Evolutionary conservation across 2,797 vertebrate species (phyloP).

Genomic region (Pagetopsis macropterus): DNA sequence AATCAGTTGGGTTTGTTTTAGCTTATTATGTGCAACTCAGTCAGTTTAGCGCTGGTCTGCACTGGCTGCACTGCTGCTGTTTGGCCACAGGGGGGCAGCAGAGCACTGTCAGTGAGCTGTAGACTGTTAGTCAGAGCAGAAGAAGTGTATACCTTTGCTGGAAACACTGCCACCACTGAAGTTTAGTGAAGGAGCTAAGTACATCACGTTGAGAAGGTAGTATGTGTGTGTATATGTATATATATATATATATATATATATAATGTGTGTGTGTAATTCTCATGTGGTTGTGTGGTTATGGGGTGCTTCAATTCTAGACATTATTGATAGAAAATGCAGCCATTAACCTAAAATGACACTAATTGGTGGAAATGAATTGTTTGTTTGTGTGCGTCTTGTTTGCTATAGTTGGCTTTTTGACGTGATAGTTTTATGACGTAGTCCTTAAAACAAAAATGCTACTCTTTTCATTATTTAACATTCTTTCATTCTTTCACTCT

Average conservation of each 20-base stretch:
- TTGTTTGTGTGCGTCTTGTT: neutral
- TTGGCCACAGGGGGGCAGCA: conserved; percentile 70
- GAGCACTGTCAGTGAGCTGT: conserved; percentile 36
- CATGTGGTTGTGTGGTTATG: neutral
- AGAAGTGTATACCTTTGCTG: conserved; percentile 19
- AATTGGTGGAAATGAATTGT: neutral
- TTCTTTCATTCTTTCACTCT: neutral
- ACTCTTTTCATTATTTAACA: neutral
- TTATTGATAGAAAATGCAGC: neutral
- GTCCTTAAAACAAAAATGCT: neutral
- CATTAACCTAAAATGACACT: neutral
- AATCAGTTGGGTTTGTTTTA: neutral
- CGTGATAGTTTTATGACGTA: neutral
- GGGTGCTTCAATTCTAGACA: neutral
- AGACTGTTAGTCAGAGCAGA: neutral
- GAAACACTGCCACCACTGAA: neutral
- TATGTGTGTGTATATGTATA: too few species aligned
- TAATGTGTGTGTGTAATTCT: neutral
- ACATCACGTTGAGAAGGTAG: conserved; percentile 8
- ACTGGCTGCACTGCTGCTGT: neutral
- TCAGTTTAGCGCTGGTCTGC: conserved; percentile 1
- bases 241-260: too few species aligned
- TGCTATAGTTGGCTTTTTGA: neutral
- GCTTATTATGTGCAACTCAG: neutral
- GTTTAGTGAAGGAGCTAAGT: conserved; percentile 17